Evolutionary conservation across 2,888 invertebrate genomes (phyloP).

Genomic region (Drosophila anceps): DNA sequence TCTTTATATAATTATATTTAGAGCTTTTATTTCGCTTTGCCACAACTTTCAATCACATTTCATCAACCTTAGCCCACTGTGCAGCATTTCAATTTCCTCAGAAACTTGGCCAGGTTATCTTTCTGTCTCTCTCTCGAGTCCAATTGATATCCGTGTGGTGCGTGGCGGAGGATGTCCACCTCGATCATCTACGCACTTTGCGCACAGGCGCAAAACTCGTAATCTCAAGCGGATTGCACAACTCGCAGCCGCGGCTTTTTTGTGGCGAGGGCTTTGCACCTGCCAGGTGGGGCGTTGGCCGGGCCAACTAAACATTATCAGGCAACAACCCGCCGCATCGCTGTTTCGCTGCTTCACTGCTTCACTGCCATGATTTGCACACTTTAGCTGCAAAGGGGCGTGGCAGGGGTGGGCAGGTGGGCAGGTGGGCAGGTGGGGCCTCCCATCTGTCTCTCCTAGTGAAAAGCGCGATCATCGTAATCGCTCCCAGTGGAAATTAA

Average conservation of each 20-base stretch:
- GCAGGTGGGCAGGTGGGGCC: not conserved
- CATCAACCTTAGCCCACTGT: not conserved
- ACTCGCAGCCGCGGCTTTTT: slow-evolving; percentile 22
- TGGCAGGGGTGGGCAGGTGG: not conserved
- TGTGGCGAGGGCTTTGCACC: slow-evolving; percentile 2
- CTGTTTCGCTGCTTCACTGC: no score
- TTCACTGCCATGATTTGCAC: slow-evolving; percentile 26
- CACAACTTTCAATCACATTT: no score
- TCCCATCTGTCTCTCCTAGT: slow-evolving; percentile 1
- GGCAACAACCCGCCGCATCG: slow-evolving; percentile 35
- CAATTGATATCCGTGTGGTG: slow-evolving; percentile 13
- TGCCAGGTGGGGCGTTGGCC: not conserved
- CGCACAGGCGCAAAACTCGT: slow-evolving; percentile 19
- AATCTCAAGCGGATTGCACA: slow-evolving; percentile 53
- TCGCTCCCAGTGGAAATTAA: slow-evolving; percentile 34
- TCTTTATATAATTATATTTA: not conserved
- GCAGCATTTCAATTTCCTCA: slow-evolving; percentile 20
- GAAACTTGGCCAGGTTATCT: slow-evolving; percentile 4
- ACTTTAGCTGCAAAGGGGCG: slow-evolving; percentile 25
- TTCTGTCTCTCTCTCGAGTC: not conserved
- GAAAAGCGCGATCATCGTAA: slow-evolving; percentile 22
- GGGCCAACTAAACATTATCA: slow-evolving; percentile 36
- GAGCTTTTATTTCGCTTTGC: not conserved
- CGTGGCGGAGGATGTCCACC: slow-evolving; percentile 8
- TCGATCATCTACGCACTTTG: slow-evolving; percentile 56